phyloP scores from a whole-genome alignment of 2,888 invertebrate species.

The Incurvaria masculella region DNA sequence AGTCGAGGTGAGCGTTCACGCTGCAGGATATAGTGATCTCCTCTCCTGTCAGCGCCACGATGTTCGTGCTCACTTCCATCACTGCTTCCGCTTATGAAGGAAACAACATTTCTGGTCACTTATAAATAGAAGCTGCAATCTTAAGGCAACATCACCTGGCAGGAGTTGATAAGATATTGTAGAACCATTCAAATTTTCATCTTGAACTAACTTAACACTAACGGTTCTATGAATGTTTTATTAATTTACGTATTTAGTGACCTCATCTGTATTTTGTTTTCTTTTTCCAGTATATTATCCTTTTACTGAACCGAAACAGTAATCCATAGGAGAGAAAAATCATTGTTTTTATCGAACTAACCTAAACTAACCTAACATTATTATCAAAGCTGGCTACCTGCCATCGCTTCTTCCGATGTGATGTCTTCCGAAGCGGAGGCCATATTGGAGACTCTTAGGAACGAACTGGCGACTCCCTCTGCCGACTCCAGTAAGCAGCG shows the following conservation, averaged over 20 bases:
- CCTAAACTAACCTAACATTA: neutral
- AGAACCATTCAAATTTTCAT: neutral
- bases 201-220: too few relatives aligned
- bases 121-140: neutral
- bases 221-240: neutral
- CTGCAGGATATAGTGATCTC: constrained; percentile 29
- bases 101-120: neutral
- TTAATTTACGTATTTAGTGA: neutral
- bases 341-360: too few relatives aligned
- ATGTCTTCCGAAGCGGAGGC: neutral
- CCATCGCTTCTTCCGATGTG: neutral
- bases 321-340: neutral
- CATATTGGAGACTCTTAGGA: constrained; percentile 24
- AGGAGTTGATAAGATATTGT: neutral
- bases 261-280: too few relatives aligned
- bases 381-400: neutral
- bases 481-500: constrained; percentile 37
- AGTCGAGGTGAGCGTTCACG: constrained; percentile 27
- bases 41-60: constrained; percentile 22
- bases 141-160: neutral
- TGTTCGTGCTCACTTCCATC: constrained; percentile 14
- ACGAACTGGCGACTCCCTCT: constrained; percentile 29
- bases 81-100: constrained; percentile 23
- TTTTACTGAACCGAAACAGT: neutral
- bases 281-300: too few relatives aligned